Evolutionary conservation across 2,797 vertebrate genomes (phyloP).

Genomic region (Microtus obscurus): DNA sequence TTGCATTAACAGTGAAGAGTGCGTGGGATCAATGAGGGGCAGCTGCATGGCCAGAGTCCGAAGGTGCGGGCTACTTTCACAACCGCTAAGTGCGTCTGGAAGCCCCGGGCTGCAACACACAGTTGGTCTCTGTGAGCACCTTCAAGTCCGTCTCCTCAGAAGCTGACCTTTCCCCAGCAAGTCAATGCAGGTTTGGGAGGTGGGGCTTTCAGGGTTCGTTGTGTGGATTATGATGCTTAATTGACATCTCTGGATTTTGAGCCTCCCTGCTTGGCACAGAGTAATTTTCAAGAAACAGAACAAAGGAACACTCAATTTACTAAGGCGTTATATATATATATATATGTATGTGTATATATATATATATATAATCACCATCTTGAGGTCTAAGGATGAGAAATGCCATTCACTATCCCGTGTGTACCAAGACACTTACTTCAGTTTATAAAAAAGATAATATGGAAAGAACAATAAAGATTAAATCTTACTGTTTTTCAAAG

Average conservation of each 20-base stretch:
- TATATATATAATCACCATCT: background rate
- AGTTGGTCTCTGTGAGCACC: background rate
- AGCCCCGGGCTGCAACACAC: background rate
- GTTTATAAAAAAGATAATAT: slow-evolving; percentile 44
- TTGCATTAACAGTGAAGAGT: background rate
- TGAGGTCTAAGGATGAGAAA: slow-evolving; percentile 52
- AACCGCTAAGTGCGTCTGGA: background rate
- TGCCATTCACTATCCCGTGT: slow-evolving; percentile 39
- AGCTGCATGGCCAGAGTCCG: background rate
- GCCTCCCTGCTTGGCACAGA: background rate
- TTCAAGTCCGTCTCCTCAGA: background rate
- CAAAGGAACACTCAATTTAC: slow-evolving; percentile 11
- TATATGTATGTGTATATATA: too few relatives aligned
- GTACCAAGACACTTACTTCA: slow-evolving; percentile 57
- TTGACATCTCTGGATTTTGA: background rate
- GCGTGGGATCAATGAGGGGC: background rate
- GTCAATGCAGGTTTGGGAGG: background rate
- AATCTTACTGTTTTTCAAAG: slow-evolving; percentile 60
- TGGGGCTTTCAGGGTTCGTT: background rate
- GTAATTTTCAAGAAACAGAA: slow-evolving; percentile 49
- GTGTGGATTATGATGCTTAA: background rate
- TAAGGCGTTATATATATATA: background rate
- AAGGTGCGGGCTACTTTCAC: background rate
- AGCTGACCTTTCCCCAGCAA: fast-evolving
- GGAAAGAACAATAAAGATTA: slow-evolving; percentile 49